Base-by-base conservation (phyloP, 2,113 vertebrate species). In the Machaerirhynchus nigripectus region DNA sequence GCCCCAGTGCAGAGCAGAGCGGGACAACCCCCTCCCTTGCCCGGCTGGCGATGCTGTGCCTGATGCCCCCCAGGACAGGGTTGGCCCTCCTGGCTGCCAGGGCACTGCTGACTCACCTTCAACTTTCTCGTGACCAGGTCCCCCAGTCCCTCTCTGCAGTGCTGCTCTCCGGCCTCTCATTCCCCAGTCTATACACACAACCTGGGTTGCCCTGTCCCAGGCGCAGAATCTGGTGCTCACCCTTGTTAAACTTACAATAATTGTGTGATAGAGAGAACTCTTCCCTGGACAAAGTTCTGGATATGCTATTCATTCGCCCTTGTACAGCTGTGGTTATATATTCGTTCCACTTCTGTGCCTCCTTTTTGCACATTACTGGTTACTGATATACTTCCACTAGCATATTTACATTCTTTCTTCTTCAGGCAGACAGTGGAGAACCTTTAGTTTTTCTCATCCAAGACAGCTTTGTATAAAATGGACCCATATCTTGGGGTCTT, bases 401-500 rank as follows among this genome's bases (percentile, higher is more conserved):
- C 17, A 15, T 49, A 78, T 40, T 57, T 79, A 20, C 39, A 35
- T 55, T 47, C 26, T 40, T 60, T 55, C 42, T 39, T 90, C 59
- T 87, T 79, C 73, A 99, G 98, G 98, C 98, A 55, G 98, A 99
- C 97, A 98, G 98, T 21, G 98, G 98, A 6, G 98, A 98, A 22
- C 97, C 98, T 57, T 97, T 98, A 56, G 97, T 98, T 84, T 99
- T 98, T 87, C 71, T 95, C 47, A 57, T 97, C 13, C 96, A 98
- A 87, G 98, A 97, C 63, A 98, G 20, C 49, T 99, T 98, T 68
- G 16, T 98, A 79, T 60, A 98, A 53, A 98, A 99, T 91, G 98
- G 98, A 12, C 98, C 98, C 50, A 99, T 98, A 4, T 99, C 98
- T 2, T 99, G 98, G 98, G 98, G 97, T 68, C 93, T 98, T 75